Conservation (phyloP, 2,113 vertebrate species). For the Myiopsitta monachus region DNA sequence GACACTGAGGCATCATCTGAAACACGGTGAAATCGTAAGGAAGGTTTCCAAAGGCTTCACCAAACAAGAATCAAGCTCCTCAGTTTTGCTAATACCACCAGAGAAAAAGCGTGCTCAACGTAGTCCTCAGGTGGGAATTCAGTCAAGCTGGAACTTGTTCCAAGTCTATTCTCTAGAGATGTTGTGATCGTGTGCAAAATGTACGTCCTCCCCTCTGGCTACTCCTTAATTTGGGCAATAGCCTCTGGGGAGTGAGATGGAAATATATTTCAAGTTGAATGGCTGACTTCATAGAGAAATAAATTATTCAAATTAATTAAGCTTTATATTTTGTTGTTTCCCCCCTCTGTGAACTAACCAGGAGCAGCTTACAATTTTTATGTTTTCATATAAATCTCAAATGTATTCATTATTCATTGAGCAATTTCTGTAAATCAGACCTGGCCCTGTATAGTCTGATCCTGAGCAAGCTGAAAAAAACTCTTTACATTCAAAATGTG, state of each 20-base stretch:
- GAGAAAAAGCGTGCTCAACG: neutral
- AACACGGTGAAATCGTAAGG: neutral
- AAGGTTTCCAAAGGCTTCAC: neutral
- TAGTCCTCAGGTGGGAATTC: neutral
- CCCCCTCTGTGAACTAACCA: neutral
- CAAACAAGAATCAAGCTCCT: neutral
- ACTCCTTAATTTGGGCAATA: neutral
- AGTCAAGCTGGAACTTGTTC: neutral
- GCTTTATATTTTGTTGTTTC: neutral
- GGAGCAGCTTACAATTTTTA: neutral
- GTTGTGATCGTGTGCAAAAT: neutral
- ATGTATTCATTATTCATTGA: conserved; percentile 8
- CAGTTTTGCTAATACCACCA: neutral
- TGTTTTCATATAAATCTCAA: neutral
- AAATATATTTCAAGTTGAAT: neutral
- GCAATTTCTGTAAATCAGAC: conserved; percentile 6
- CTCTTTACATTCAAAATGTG: neutral
- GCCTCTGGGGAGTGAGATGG: neutral
- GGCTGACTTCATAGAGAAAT: neutral
- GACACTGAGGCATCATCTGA: neutral
- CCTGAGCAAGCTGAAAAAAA: neutral
- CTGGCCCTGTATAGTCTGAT: neutral
- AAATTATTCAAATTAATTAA: conserved; percentile 29
- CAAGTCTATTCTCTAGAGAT: neutral
- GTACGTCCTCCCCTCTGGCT: neutral